Conservation (phyloP, 2,113 vertebrate species). For the Myotis lucifugus region DNA sequence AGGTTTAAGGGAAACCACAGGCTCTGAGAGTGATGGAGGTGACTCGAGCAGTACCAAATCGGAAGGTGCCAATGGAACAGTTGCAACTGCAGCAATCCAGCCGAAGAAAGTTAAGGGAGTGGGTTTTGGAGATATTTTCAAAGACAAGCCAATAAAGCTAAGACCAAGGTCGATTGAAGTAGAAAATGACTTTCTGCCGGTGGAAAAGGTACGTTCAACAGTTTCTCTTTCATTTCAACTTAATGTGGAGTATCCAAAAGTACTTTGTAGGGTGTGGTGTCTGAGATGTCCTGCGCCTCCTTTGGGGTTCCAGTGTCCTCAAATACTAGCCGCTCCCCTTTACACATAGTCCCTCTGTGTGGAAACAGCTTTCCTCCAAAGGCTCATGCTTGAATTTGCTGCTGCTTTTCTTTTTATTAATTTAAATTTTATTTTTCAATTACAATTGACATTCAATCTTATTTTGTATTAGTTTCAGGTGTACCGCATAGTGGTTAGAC, state of each 20-base stretch:
- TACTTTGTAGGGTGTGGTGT: background rate
- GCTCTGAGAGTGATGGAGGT: conserved; percentile 95
- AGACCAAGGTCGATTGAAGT: conserved; percentile 95
- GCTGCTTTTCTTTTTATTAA: background rate
- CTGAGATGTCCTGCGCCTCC: background rate
- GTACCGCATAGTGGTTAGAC: background rate
- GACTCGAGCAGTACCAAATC: conserved; percentile 92
- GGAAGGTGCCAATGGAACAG: conserved; percentile 91
- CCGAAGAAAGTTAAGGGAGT: conserved; percentile 97
- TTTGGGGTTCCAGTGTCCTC: background rate
- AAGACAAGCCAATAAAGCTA: conserved; percentile 97
- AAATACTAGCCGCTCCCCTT: background rate
- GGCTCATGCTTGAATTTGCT: background rate
- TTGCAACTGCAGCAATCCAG: conserved; percentile 89
- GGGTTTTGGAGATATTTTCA: conserved; percentile 99
- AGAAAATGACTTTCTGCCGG: conserved; percentile 88
- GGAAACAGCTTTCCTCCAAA: background rate
- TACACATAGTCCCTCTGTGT: too few relatives aligned
- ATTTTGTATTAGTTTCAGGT: background rate
- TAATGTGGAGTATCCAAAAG: background rate
- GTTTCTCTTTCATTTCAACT: conserved; percentile 59
- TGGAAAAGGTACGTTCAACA: conserved; percentile 89
- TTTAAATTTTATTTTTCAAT: background rate
- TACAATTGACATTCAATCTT: background rate
- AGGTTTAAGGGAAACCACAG: conserved; percentile 95